Evolutionary conservation across 2,113 vertebrate genomes (phyloP), one percentile per base, ranked within the genome.

Genomic region (Limanda limanda): DNA sequence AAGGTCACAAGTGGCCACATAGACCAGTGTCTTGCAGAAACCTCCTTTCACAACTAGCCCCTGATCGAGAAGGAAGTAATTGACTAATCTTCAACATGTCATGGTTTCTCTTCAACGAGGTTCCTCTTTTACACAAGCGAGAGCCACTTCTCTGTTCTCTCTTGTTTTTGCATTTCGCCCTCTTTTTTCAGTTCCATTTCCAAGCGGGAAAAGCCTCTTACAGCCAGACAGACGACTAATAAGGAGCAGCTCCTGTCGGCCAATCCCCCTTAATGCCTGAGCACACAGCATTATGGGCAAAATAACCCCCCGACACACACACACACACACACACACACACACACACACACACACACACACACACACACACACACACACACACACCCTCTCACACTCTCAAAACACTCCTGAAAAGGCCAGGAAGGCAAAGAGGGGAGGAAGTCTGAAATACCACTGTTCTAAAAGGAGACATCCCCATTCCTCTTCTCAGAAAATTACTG

Each of bases 201-300:
- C 48, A 87, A 86, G 76, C 87, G 81, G 85, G 81, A 90, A 91
- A 92, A 93, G 88, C 88, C 81, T 92, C 89, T 93, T 92, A 83
- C 81, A 84, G 82, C 71, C 87, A 86, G 86, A 69, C 81, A 88
- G 88, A 92, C 78, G 83, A 90, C 91, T 92, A 93, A 92, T 93
- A 92, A 93, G 91, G 86, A 89, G 89, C 55, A 27, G 74, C 82
- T 89, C 83, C 82, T 77, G 81, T 80, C 85, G 82, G 86, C 82
- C 89, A 91, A 90, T 91, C 89, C 86, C 84, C 76, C 78, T 83
- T 93, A 92, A 93, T 91, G 84, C 84, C 71, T 83, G 74, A 59
- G 89, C 88, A 88, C 77, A 86, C 76, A 81, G 89, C 88, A 85
- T 89, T 86, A 89, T 84, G 86, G 89, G 86, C 83, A 85, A 84